Evolutionary conservation across 2,888 invertebrate species (phyloP).

Genomic region (Drosophila parthenogenetica): DNA sequence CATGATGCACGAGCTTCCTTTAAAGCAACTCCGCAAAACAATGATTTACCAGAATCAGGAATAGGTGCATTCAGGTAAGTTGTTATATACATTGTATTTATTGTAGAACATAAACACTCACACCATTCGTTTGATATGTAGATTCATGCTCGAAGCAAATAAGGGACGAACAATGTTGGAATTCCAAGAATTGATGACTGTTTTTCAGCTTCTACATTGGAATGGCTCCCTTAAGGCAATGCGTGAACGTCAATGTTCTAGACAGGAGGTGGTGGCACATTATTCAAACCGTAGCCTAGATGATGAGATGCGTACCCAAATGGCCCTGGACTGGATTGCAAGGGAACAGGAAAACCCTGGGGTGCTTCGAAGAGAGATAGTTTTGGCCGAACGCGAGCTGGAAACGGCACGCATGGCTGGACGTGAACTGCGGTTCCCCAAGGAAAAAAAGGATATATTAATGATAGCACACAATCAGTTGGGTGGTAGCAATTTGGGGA

Average conservation of each 20-base stretch:
- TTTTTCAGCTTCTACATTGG: constrained; percentile 98
- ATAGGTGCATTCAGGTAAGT: constrained; percentile 89
- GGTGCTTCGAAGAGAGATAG: constrained; percentile 92
- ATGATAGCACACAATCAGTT: constrained; percentile 95
- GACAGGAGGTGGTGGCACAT: constrained; percentile 96
- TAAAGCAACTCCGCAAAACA: constrained; percentile 88
- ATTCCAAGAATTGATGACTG: constrained; percentile 99
- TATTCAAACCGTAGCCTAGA: constrained; percentile 96
- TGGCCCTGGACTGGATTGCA: constrained; percentile 98
- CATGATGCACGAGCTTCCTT: constrained; percentile 95
- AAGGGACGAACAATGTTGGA: constrained; percentile 98
- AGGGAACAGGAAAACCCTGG: constrained; percentile 91
- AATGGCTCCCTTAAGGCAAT: constrained; percentile 98
- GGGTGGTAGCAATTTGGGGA: constrained; percentile 84
- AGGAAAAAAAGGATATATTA: constrained; percentile 97
- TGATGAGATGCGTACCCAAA: constrained; percentile 97
- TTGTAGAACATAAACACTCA: too few species aligned
- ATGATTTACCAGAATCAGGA: constrained; percentile 89
- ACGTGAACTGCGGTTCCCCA: constrained; percentile 95
- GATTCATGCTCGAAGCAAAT: constrained; percentile 91
- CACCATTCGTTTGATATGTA: constrained; percentile 62
- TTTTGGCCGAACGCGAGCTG: constrained; percentile 94
- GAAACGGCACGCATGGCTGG: constrained; percentile 94
- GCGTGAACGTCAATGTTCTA: constrained; percentile 96
- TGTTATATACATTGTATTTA: too few species aligned